A percentile compares a stretch with the other conserved stretches of the same genome.
Evolutionary conservation across 1,140 invertebrate species (phyloP).

Genomic region (Dicyema japonicum): DNA sequence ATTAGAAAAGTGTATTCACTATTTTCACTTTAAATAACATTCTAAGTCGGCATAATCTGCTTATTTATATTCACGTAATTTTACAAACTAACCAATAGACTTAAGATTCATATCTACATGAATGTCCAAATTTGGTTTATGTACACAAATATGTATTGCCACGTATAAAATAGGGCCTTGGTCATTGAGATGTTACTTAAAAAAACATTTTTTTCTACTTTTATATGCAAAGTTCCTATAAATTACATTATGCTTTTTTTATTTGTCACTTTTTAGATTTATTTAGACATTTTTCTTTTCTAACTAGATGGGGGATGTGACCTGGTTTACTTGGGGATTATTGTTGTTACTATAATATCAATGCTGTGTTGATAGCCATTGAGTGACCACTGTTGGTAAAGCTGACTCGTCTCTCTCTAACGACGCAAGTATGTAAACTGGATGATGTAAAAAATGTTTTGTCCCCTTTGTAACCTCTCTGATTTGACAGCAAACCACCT

Average conservation of each 20-base stretch:
- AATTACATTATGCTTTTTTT: constrained; percentile 55
- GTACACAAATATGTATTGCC: too few relatives aligned
- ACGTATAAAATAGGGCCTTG: constrained; percentile 8
- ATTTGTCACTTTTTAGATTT: constrained; percentile 25
- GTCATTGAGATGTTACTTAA: constrained; percentile 39
- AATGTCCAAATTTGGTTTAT: too few relatives aligned
- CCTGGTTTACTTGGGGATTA: constrained; percentile 3
- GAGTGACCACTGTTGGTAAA: constrained; percentile 39
- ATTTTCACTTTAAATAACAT: constrained; percentile 36
- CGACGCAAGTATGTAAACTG: too few relatives aligned
- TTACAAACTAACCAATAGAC: neutral
- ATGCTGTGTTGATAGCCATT: constrained; percentile 36
- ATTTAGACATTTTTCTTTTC: neutral
- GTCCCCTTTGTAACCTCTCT: too few relatives aligned
- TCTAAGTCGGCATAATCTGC: constrained; percentile 41
- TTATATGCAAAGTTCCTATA: constrained; percentile 43
- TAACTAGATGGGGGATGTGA: constrained; percentile 1
- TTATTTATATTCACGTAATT: constrained; percentile 13
- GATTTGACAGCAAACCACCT: too few relatives aligned
- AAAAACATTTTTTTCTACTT: constrained; percentile 50
- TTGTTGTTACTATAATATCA: constrained; percentile 7
- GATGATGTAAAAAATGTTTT: too few relatives aligned
- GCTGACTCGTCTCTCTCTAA: too few relatives aligned
- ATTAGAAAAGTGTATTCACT: constrained; percentile 47
- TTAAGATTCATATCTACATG: neutral